These are phyloP conservation scores for Formicarius rufipectus DNA, from an alignment of 2,113 vertebrate genomes.

Conservation along the genomic window DNA sequence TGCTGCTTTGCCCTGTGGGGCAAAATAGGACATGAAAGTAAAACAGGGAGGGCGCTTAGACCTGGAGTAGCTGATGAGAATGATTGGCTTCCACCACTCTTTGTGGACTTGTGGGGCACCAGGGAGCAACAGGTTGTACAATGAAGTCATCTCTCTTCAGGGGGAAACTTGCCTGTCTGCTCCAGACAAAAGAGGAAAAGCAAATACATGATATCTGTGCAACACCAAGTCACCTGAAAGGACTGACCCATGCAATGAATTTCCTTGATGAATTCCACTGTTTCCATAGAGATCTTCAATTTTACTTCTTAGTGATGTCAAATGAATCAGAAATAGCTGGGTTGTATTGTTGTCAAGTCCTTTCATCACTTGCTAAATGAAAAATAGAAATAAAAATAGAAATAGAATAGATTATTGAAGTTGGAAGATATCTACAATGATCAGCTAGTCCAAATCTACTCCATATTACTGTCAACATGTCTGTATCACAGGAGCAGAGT, in stretches of 20 bases:
- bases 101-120: neutral
- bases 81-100: neutral
- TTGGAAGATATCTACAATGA: neutral
- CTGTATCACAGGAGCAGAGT: neutral
- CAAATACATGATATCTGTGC: neutral
- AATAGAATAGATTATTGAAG: neutral
- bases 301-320: neutral
- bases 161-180: neutral
- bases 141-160: neutral
- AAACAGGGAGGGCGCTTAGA: neutral
- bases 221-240: neutral
- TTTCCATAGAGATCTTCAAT: constrained; percentile 35
- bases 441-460: neutral
- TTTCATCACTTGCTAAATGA: neutral
- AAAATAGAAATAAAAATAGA: neutral
- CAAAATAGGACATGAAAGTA: neutral
- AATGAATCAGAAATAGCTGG: constrained; percentile 10
- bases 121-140: neutral
- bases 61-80: neutral
- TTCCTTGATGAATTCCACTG: neutral
- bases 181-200: neutral
- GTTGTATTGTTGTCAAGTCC: neutral
- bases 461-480: neutral
- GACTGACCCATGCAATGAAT: neutral
- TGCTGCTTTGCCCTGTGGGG: neutral